Conservation (phyloP, 64 coral and sea anemone genomes). For the Trachythela sp. region DNA sequence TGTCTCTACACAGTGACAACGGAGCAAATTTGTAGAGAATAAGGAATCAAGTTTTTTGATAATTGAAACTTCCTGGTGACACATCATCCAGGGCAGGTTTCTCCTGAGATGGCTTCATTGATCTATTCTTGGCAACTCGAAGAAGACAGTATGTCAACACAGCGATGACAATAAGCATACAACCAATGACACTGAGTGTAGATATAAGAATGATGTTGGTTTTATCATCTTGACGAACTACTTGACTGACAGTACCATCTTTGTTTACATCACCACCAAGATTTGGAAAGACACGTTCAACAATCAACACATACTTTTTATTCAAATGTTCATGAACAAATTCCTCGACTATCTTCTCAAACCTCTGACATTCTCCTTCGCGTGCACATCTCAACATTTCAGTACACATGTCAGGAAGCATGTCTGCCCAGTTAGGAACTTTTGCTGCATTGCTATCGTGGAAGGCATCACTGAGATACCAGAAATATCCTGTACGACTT, state of each 20-base stretch:
- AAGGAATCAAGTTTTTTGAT: background rate
- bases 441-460: background rate
- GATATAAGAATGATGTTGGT: conserved; percentile 7
- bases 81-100: background rate
- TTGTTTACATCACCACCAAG: conserved; percentile 6
- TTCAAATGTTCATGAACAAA: conserved; percentile 1
- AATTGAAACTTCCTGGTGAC: background rate
- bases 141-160: background rate
- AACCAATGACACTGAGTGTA: background rate
- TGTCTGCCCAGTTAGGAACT: conserved; percentile 5
- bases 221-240: background rate
- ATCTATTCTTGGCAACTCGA: background rate
- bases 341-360: background rate
- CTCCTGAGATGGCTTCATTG: too few species aligned
- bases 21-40: too few species aligned
- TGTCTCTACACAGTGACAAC: too few species aligned
- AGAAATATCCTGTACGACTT: conserved; percentile 30
- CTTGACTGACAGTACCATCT: background rate
- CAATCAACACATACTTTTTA: conserved; percentile 5
- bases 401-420: conserved; percentile 21
- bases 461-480: conserved; percentile 5
- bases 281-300: conserved; percentile 23
- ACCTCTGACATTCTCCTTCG: conserved; percentile 3
- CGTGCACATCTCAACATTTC: conserved; percentile 18
- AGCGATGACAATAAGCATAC: background rate